Conservation (phyloP, 2,797 vertebrate species). For the Falco berigora region DNA sequence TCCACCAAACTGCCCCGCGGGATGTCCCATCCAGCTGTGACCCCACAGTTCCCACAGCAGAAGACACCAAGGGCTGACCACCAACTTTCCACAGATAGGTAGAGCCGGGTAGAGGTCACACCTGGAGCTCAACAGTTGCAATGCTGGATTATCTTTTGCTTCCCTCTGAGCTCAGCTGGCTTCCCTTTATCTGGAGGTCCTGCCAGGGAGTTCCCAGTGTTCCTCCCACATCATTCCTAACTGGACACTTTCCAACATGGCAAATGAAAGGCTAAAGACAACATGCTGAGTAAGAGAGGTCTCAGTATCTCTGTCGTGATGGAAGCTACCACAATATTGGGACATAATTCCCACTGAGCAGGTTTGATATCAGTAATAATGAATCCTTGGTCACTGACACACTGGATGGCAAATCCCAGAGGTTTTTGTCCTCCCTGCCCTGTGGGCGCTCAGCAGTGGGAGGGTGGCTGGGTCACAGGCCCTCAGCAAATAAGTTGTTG, state of each 20-base stretch:
- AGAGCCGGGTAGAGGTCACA: background rate
- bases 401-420: background rate
- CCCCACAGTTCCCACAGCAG: background rate
- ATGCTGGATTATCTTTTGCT: background rate
- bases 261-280: background rate
- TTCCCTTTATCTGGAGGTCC: background rate
- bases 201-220: background rate
- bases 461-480: background rate
- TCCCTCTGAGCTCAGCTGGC: background rate
- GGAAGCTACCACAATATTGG: background rate
- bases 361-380: background rate
- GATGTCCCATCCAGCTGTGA: background rate
- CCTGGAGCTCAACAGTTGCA: background rate
- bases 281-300: background rate
- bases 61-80: background rate
- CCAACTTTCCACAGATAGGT: background rate
- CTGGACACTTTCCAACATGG: rapidly evolving
- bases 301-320: background rate
- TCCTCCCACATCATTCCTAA: background rate
- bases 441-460: background rate
- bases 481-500: background rate
- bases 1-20: background rate
- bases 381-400: background rate
- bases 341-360: background rate
- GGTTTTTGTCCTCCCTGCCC: background rate